phyloP scores from a whole-genome alignment of 2,797 vertebrate species.

The Enteromius radiatus region DNA sequence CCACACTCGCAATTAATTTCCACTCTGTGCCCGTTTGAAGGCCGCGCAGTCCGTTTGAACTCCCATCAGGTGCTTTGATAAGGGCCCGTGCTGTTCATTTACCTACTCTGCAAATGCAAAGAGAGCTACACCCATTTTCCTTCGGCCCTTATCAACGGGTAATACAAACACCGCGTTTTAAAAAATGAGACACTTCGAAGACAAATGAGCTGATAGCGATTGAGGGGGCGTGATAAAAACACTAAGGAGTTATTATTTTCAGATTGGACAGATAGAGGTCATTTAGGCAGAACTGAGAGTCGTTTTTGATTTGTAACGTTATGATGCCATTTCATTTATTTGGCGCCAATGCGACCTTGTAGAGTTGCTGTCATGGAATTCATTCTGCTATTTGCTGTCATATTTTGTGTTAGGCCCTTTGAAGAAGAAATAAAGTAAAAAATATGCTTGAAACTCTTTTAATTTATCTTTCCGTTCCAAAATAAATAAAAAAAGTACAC shows the following conservation, averaged over 20 bases:
- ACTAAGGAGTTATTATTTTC: slow-evolving; percentile 46
- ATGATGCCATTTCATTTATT: slow-evolving; percentile 2
- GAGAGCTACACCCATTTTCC: slow-evolving; percentile 78
- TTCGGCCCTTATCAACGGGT: slow-evolving; percentile 51
- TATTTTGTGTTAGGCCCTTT: not conserved
- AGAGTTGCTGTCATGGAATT: not conserved
- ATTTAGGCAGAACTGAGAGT: not conserved
- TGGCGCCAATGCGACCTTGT: not conserved
- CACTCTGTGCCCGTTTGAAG: slow-evolving; percentile 52
- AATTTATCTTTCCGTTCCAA: not conserved
- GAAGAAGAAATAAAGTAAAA: not conserved
- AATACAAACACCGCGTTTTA: slow-evolving; percentile 53
- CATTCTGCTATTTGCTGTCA: not conserved
- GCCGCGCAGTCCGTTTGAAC: slow-evolving; percentile 67
- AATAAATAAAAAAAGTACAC: not conserved
- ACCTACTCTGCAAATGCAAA: slow-evolving; percentile 81
- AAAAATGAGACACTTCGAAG: slow-evolving; percentile 57
- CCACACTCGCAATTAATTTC: slow-evolving; percentile 44
- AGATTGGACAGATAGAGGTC: slow-evolving; percentile 25
- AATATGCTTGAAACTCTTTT: not conserved
- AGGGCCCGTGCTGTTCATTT: slow-evolving; percentile 79
- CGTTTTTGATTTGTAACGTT: slow-evolving; percentile 11
- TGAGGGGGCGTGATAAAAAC: slow-evolving; percentile 41
- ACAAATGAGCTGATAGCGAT: slow-evolving; percentile 57
- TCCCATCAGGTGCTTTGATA: slow-evolving; percentile 79